These are phyloP conservation scores for Aphaenogaster ashmeadi DNA, from an alignment of 1,140 invertebrate species.

Conservation along the genomic window DNA sequence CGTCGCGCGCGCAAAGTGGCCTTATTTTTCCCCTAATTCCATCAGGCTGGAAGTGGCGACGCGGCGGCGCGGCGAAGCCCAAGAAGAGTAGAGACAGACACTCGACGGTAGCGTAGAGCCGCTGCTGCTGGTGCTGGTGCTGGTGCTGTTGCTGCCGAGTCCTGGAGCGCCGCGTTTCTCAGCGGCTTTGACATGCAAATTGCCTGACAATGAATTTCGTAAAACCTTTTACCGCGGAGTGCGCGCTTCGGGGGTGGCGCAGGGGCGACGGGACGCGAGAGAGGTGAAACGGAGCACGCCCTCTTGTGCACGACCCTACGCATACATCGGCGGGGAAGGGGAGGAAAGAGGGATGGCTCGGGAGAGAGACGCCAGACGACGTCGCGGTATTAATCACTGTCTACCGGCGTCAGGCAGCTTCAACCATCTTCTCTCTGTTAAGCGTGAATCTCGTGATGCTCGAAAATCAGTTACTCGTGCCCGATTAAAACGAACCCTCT, in stretches of 20 bases:
- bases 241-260: slow-evolving; percentile 72
- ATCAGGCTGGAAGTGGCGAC: slow-evolving; percentile 78
- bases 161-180: slow-evolving; percentile 74
- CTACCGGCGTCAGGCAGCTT: slow-evolving; percentile 79
- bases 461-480: slow-evolving; percentile 68
- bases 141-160: slow-evolving; percentile 69
- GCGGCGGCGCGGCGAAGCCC: slow-evolving; percentile 69
- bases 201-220: slow-evolving; percentile 87
- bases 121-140: slow-evolving; percentile 8
- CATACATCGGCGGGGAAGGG: slow-evolving; percentile 66
- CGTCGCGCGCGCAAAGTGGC: slow-evolving; percentile 78
- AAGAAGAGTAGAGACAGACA: slow-evolving; percentile 70
- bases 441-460: slow-evolving; percentile 69
- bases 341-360: slow-evolving; percentile 58
- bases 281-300: slow-evolving; percentile 62
- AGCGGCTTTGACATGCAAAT: slow-evolving; percentile 86
- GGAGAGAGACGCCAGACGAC: slow-evolving; percentile 85
- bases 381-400: slow-evolving; percentile 86
- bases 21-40: slow-evolving; percentile 83
- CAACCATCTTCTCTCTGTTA: slow-evolving; percentile 68
- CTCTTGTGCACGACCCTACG: slow-evolving; percentile 66
- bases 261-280: slow-evolving; percentile 57
- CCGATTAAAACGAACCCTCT: slow-evolving; percentile 64
- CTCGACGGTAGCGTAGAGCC: slow-evolving; percentile 33
- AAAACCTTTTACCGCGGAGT: slow-evolving; percentile 86